phyloP scores from a whole-genome alignment of 1,140 invertebrate genomes.

The Lordiphosa clarofinis region DNA sequence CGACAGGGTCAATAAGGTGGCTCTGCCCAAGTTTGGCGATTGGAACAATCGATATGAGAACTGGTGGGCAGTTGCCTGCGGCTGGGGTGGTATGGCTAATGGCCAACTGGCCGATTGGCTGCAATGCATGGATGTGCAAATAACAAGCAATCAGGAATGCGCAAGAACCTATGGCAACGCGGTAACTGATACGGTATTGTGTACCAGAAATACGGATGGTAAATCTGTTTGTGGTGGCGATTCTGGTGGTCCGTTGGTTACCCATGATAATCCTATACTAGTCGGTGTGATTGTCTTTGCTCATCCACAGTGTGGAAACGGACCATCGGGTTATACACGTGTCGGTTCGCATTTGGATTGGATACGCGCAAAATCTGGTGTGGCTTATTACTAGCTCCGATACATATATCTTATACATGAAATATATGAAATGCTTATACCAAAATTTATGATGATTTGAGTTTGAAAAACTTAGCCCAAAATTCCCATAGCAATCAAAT shows the following conservation, averaged over 20 bases:
- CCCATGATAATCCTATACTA: slow-evolving; percentile 25
- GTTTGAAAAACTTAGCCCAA: no score
- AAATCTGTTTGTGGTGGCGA: slow-evolving; percentile 79
- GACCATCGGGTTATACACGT: slow-evolving; percentile 33
- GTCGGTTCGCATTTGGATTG: slow-evolving; percentile 30
- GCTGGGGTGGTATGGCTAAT: slow-evolving; percentile 34
- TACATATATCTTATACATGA: not conserved
- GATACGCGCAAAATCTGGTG: slow-evolving; percentile 35
- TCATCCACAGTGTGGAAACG: slow-evolving; percentile 9
- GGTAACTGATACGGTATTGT: slow-evolving; percentile 38
- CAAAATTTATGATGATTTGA: not conserved
- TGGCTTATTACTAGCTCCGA: slow-evolving; percentile 33
- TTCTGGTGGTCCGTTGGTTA: slow-evolving; percentile 79
- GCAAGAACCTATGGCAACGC: not conserved
- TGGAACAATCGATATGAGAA: slow-evolving; percentile 18
- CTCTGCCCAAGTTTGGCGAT: slow-evolving; percentile 14
- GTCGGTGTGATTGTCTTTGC: slow-evolving; percentile 28
- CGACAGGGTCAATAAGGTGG: slow-evolving; percentile 9
- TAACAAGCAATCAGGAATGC: slow-evolving; percentile 23
- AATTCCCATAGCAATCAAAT: no score
- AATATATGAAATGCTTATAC: not conserved
- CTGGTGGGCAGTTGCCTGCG: slow-evolving; percentile 30
- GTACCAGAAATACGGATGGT: slow-evolving; percentile 26
- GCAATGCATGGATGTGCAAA: slow-evolving; percentile 26
- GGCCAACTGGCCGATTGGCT: slow-evolving; percentile 18